Base-by-base conservation (phyloP, 1,140 invertebrate genomes). In the Micrasema minimum region DNA sequence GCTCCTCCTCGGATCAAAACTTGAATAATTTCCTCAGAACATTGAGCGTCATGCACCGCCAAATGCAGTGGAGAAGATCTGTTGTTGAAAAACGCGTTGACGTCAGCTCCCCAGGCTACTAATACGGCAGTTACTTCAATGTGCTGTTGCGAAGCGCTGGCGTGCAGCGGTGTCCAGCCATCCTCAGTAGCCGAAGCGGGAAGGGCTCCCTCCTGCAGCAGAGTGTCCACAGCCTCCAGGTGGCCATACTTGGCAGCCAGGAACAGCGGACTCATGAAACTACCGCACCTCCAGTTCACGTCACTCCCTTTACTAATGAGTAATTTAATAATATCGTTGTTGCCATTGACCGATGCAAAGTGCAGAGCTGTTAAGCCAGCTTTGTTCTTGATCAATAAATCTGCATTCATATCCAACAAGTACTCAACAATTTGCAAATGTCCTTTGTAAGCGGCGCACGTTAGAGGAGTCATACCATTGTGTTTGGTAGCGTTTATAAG, bases 1-100 rank as follows among this genome's bases (percentile, higher is more conserved):
- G 53, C 53, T 57, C 53, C 53, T 2, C 37, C 14, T 16, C 12
- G 20, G 20, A 51, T 51, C n/a, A 51, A 51, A 51, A 51, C 18
- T 51, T 51, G 18, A 23, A 23, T 51, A 12, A 51, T 18, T 1
- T 22, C 22, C 11, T 4, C 50, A 7, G 18, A 12, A 23, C 22
- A 12, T 5, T n/a, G n/a, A n/a, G 22, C 11, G 1, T 9, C 6
- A 11, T 23, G 9, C 5, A 22, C 22, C 6, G 53, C 53, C 0
- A 1, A 14, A 11, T 57, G 26, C 12, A 57, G 26, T 16, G 53
- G 53, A 9, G 53, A 37, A 20, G 11, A 37, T 16, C 37, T 57
- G 14, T 18, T 10, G 7, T 16, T 16, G 31, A 37, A 9, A 6
- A 16, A 23, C 12, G 26, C 23, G 11, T 57, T 57, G 2, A 57